phyloP scores from a whole-genome alignment of 2,888 invertebrate genomes.

The Epiperipatus broadwayi region DNA sequence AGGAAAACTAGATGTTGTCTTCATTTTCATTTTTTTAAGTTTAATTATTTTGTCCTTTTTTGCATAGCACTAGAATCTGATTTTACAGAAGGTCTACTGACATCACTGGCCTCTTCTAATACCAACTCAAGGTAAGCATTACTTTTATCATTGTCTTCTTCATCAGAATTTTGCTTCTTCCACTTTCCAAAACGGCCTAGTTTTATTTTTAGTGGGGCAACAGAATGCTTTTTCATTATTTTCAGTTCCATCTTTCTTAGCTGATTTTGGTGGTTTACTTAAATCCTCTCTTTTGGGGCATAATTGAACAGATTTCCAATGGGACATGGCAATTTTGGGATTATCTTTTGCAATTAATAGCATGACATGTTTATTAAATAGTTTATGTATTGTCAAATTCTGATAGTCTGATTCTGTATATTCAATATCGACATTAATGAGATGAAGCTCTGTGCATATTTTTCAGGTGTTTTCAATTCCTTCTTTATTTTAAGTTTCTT shows the following conservation, averaged over 20 bases:
- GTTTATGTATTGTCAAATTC: conserved; percentile 72
- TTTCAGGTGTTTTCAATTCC: conserved; percentile 67
- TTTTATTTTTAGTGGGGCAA: conserved; percentile 86
- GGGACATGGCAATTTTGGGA: conserved; percentile 75
- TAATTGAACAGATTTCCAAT: conserved; percentile 69
- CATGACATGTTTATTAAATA: conserved; percentile 80
- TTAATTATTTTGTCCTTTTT: conserved; percentile 41
- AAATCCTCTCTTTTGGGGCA: conserved; percentile 33
- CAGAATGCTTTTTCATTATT: too few species aligned
- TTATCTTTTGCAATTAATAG: conserved; percentile 82
- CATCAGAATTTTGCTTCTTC: conserved; percentile 54
- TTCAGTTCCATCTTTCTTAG: too few species aligned
- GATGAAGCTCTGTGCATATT: conserved; percentile 70
- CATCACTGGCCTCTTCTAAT: conserved; percentile 52
- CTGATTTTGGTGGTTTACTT: conserved; percentile 36
- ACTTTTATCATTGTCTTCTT: conserved; percentile 63
- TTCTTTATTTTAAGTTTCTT: too few species aligned
- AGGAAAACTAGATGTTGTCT: conserved; percentile 61
- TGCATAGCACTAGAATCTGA: conserved; percentile 15
- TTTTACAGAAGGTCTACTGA: conserved; percentile 16
- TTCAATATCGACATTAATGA: conserved; percentile 73
- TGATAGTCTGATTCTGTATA: conserved; percentile 76
- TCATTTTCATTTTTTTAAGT: conserved; percentile 39
- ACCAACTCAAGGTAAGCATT: conserved; percentile 98
- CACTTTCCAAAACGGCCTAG: conserved; percentile 52